Conservation (phyloP, 2,797 vertebrate species). For the Tadarida brasiliensis region DNA sequence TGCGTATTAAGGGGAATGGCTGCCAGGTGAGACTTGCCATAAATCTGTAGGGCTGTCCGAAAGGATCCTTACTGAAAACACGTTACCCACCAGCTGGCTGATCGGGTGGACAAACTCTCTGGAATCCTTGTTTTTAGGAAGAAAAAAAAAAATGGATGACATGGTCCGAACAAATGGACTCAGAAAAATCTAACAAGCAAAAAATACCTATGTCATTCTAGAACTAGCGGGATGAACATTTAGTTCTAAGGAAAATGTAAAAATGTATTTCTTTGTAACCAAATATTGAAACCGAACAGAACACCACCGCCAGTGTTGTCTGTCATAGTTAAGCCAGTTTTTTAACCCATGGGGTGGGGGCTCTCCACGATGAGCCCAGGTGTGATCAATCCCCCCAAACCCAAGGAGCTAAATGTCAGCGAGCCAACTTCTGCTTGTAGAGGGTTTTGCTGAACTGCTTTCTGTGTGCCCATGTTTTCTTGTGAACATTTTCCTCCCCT, state of each 20-base stretch:
- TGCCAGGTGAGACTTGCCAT: not conserved
- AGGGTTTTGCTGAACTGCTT: too few relatives aligned
- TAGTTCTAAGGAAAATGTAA: not conserved
- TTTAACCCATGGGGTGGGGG: not conserved
- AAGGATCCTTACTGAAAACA: not conserved
- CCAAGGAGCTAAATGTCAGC: not conserved
- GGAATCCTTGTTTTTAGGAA: not conserved
- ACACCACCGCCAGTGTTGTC: too few relatives aligned
- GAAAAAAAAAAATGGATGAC: not conserved
- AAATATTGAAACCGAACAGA: not conserved
- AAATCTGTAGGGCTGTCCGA: not conserved
- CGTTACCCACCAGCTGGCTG: accelerated
- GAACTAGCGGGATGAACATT: not conserved
- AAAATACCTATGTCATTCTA: not conserved
- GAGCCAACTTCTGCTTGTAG: not conserved
- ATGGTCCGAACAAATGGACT: not conserved
- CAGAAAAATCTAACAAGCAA: not conserved
- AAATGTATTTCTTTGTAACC: not conserved
- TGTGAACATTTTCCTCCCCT: not conserved
- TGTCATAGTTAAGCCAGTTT: not conserved
- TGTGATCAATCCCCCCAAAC: not conserved
- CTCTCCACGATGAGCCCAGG: not conserved
- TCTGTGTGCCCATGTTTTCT: not conserved
- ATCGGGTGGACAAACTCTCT: not conserved
- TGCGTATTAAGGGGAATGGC: not conserved